Evolutionary conservation across 2,797 vertebrate genomes (phyloP).

Genomic region (Tenualosa thibaudeaui): DNA sequence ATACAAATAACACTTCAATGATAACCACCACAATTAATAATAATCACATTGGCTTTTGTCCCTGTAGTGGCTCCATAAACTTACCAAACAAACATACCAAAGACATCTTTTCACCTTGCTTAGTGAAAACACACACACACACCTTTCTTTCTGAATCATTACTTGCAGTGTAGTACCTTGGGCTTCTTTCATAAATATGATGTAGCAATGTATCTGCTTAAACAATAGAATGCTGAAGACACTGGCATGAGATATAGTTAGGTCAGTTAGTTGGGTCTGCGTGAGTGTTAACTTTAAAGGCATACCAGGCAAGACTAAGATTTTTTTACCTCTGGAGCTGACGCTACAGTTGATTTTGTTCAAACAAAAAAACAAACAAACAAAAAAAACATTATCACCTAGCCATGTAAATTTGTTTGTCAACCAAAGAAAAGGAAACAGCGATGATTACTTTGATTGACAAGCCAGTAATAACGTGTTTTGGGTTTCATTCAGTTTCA

Average conservation of each 20-base stretch:
- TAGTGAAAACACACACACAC: not conserved
- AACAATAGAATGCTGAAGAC: not conserved
- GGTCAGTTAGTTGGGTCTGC: not conserved
- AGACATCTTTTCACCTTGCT: slow-evolving; percentile 1
- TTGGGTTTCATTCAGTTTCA: too few relatives aligned
- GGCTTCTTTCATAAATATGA: not conserved
- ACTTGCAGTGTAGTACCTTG: not conserved
- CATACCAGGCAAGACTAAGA: not conserved
- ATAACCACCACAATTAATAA: not conserved
- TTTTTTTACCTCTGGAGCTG: too few relatives aligned
- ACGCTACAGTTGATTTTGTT: too few relatives aligned
- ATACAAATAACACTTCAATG: not conserved
- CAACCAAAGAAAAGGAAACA: too few relatives aligned
- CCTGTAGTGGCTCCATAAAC: not conserved
- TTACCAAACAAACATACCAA: not conserved
- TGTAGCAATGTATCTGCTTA: not conserved
- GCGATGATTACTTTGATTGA: too few relatives aligned
- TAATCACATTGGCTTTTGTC: not conserved
- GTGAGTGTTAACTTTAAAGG: too few relatives aligned
- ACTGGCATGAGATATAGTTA: not conserved
- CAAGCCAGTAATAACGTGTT: too few relatives aligned
- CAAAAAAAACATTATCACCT: too few relatives aligned
- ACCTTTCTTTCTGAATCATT: not conserved
- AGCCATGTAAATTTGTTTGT: too few relatives aligned
- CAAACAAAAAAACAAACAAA: too few relatives aligned